These are phyloP conservation scores for Trichogramma dendrolimi DNA, from an alignment of 2,888 invertebrate genomes.

Conservation along the genomic window DNA sequence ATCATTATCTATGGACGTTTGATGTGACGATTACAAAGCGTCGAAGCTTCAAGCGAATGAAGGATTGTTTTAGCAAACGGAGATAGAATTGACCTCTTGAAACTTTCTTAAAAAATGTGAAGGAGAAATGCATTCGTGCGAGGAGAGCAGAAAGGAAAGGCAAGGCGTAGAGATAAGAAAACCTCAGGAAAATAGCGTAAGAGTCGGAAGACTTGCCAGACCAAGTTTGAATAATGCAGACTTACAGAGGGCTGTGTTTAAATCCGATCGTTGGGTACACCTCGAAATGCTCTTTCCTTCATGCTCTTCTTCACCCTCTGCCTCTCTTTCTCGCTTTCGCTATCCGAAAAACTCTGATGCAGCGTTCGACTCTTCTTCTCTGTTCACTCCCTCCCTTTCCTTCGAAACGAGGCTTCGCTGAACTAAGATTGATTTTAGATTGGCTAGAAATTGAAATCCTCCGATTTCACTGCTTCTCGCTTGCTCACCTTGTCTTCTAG, in stretches of 20 bases:
- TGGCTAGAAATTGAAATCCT: conserved; percentile 47
- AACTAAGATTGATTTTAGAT: conserved; percentile 52
- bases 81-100: too few relatives aligned
- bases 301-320: conserved; percentile 12
- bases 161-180: conserved; percentile 8
- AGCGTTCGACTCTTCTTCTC: conserved; percentile 1
- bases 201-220: conserved; percentile 25
- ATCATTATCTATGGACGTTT: too few relatives aligned
- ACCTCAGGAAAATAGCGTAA: conserved; percentile 27
- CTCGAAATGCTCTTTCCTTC: conserved; percentile 23
- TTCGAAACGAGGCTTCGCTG: conserved; percentile 37
- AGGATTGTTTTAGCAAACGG: too few relatives aligned
- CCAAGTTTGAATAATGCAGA: conserved; percentile 49
- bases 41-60: too few relatives aligned
- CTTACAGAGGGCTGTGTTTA: conserved; percentile 42
- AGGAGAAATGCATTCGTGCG: conserved; percentile 2
- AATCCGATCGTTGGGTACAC: conserved; percentile 44
- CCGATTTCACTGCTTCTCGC: conserved; percentile 19
- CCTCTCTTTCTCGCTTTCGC: not conserved
- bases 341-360: too few relatives aligned
- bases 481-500: conserved; percentile 16
- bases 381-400: conserved; percentile 16
- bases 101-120: too few relatives aligned
- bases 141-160: conserved; percentile 13
- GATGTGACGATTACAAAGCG: too few relatives aligned